A percentile compares a stretch with the other conserved stretches of the same genome.
Evolutionary conservation across 2,113 vertebrate genomes (phyloP).

Genomic region (Chloebia gouldiae): DNA sequence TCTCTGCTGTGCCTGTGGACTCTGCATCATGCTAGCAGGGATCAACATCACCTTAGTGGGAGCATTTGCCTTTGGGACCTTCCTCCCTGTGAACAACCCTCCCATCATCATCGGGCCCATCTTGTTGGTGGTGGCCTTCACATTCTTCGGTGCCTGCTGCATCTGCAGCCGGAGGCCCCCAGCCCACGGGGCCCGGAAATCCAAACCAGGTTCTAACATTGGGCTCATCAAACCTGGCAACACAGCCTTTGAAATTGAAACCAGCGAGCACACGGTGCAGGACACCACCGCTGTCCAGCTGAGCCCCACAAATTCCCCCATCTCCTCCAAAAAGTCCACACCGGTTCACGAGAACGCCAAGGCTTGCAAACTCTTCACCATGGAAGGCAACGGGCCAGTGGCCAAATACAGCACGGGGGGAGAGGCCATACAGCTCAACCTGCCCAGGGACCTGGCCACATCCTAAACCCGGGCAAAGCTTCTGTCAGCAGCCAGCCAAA

Average conservation of each 20-base stretch:
- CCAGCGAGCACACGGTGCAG: slow-evolving; percentile 91
- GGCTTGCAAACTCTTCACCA: slow-evolving; percentile 68
- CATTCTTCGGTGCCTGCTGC: slow-evolving; percentile 88
- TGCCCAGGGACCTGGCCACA: slow-evolving; percentile 69
- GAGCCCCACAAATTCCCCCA: slow-evolving; percentile 86
- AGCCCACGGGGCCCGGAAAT: slow-evolving; percentile 47
- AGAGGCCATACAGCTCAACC: slow-evolving; percentile 68
- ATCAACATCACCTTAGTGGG: slow-evolving; percentile 96
- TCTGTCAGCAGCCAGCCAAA: slow-evolving; percentile 13
- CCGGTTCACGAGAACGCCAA: slow-evolving; percentile 50
- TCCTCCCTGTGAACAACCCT: slow-evolving; percentile 82
- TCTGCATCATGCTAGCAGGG: slow-evolving; percentile 93
- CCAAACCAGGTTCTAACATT: slow-evolving; percentile 71
- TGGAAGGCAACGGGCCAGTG: slow-evolving; percentile 66
- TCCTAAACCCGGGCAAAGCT: slow-evolving; percentile 47
- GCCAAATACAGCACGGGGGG: slow-evolving; percentile 56
- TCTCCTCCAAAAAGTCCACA: slow-evolving; percentile 83
- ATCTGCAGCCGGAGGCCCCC: slow-evolving; percentile 81
- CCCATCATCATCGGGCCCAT: slow-evolving; percentile 90
- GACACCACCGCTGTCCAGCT: slow-evolving; percentile 92
- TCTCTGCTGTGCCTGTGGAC: slow-evolving; percentile 91
- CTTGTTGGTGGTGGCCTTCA: slow-evolving; percentile 84
- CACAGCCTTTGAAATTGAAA: slow-evolving; percentile 90
- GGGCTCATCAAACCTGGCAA: slow-evolving; percentile 79
- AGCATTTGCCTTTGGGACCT: slow-evolving; percentile 87